Evolutionary conservation across 23 tunicate genomes (phyloP).

Genomic region (Phallusia fumigata): DNA sequence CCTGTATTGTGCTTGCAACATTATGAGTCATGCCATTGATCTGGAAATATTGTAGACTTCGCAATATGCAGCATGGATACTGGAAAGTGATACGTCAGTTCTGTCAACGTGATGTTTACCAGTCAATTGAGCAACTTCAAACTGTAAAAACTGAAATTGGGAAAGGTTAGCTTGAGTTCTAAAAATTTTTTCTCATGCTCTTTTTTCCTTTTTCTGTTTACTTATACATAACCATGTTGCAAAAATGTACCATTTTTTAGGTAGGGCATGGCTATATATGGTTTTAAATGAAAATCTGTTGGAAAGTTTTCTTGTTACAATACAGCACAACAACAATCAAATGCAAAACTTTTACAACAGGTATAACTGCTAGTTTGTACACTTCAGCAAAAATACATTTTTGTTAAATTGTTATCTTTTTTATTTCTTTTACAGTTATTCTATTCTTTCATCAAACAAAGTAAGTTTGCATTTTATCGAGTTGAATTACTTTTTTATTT

Average conservation of each 20-base stretch:
- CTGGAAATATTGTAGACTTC: not conserved
- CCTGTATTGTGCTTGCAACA: too few species aligned
- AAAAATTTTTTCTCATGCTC: not conserved
- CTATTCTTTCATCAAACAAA: not conserved
- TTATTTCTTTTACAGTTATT: not conserved
- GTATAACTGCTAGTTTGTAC: not conserved
- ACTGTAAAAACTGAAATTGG: not conserved
- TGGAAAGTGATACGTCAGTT: not conserved
- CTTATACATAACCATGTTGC: too few species aligned
- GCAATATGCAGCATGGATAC: not conserved
- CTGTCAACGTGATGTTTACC: not conserved
- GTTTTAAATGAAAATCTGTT: not conserved
- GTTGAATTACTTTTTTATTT: too few species aligned
- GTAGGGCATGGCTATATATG: not conserved
- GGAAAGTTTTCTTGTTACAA: not conserved
- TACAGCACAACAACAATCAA: not conserved
- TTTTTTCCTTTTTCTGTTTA: too few species aligned
- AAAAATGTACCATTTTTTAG: not conserved
- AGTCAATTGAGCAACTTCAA: not conserved
- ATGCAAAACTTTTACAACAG: constrained; percentile 9
- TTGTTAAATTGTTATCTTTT: not conserved
- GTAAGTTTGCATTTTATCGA: not conserved
- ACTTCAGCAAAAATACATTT: not conserved
- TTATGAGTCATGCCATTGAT: too few species aligned
- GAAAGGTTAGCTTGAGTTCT: not conserved